Conservation (phyloP, 2,113 vertebrate genomes). For the Herpetotheres cachinnans region DNA sequence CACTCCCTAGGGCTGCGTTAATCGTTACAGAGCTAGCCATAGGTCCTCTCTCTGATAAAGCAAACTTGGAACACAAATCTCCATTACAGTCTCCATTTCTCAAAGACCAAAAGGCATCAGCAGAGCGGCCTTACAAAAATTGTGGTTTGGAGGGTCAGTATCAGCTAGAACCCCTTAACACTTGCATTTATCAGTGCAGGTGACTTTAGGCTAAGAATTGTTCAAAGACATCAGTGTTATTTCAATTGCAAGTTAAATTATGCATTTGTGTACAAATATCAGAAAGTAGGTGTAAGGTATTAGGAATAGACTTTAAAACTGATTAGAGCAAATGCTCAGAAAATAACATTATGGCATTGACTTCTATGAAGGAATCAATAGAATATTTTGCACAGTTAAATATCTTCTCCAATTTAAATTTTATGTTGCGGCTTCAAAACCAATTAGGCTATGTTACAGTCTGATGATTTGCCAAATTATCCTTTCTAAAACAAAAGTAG, state of each 20-base stretch:
- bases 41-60: neutral
- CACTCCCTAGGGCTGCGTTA: neutral
- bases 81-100: neutral
- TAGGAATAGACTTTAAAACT: neutral
- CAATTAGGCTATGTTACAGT: slow-evolving; percentile 7
- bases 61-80: neutral
- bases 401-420: slow-evolving; percentile 10
- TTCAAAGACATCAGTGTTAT: neutral
- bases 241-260: neutral
- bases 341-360: neutral
- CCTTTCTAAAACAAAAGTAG: slow-evolving; percentile 1
- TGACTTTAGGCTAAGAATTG: neutral
- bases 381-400: neutral
- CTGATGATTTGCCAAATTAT: neutral
- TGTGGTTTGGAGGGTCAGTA: neutral
- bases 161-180: neutral
- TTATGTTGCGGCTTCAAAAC: neutral
- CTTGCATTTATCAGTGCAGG: neutral
- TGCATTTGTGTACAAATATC: neutral
- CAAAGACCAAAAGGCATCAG: neutral
- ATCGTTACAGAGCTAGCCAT: neutral
- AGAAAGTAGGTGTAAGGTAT: neutral
- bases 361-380: neutral
- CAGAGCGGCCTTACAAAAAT: neutral
- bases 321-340: neutral